Evolutionary conservation across 2,888 invertebrate species (phyloP), one percentile per base, ranked within the genome.

Genomic region (Pyrrhia umbra): DNA sequence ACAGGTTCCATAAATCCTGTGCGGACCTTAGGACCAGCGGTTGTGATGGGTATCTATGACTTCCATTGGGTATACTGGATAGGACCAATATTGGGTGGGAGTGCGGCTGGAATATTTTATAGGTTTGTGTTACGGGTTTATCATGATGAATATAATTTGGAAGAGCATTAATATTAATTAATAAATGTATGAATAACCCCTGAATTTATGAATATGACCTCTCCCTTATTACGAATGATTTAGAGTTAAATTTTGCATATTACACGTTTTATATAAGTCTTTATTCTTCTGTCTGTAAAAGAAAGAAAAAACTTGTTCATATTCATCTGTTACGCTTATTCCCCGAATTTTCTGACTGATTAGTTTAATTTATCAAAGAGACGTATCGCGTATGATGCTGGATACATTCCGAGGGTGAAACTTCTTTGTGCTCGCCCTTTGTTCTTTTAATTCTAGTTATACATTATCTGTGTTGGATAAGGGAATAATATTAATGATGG

Each of bases 11-110:
- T 87, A 25, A 87, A 84, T 25, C 87, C 86, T 0, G 75, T 77
- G 0, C 63, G 80, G 18, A 71, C 76, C 10, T 63, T 85, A 2
- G 80, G 81, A 8, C 82, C 82, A 3, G 86, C 85, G 2, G 59
- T 84, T 0, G 4, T 84, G 0, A 81, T 81, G 80, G 66, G 72
- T 15, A 60, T 61, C 6, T 84, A 80, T 79, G 57, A 64, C 0
- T 15, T 59, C 13, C 77, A 85, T 46, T 85, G 84, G 85, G 74
- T 79, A 0, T 84, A 80, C 42, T 85, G 84, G 81, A 49, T 42
- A 0, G 86, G 71, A 0, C 85, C 85, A 0, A 50, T 87, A 2
- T 37, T 66, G 2, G 87, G 85, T 0, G 85, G 82, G 0, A 0
- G 72, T 0, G 57, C 57, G 0, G 84, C 85, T 2, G 86, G 86